phyloP scores from a whole-genome alignment of 2,797 vertebrate species.

The Parauchenoglanis ngamensis region DNA sequence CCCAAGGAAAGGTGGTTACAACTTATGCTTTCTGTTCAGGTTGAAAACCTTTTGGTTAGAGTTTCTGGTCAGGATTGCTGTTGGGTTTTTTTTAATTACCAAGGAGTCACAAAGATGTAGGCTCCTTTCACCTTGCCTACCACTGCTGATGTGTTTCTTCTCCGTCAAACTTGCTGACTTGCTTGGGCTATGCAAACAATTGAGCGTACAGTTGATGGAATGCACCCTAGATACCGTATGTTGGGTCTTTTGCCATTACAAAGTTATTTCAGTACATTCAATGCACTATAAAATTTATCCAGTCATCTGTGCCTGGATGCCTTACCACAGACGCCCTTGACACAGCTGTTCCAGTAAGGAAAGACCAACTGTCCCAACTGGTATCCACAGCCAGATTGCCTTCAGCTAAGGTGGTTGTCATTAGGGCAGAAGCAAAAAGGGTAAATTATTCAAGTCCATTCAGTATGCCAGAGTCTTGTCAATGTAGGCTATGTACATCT shows the following conservation, averaged over 20 bases:
- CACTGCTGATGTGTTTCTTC: constrained; percentile 3
- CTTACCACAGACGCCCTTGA: not conserved
- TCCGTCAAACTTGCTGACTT: not conserved
- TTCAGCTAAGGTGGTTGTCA: not conserved
- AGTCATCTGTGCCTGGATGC: not conserved
- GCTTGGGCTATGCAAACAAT: not conserved
- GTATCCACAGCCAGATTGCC: not conserved
- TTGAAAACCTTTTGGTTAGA: not conserved
- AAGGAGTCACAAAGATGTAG: not conserved
- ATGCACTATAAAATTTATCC: not conserved
- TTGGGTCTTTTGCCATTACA: not conserved
- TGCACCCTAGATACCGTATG: not conserved
- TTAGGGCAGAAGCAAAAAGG: not conserved
- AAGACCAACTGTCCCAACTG: not conserved
- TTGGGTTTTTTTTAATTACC: not conserved
- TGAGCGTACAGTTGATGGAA: not conserved
- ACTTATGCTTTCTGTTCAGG: not conserved
- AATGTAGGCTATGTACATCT: not conserved
- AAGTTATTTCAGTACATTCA: not conserved
- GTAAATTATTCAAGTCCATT: not conserved
- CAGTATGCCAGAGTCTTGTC: not conserved
- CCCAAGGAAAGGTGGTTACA: constrained; percentile 54
- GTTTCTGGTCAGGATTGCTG: not conserved
- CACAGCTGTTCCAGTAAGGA: not conserved
- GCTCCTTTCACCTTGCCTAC: not conserved